A percentile compares a stretch with the other conserved stretches of the same genome.
These are phyloP conservation scores for Adelphocoris suturalis DNA, from an alignment of 2,888 invertebrate genomes.

Conservation along the genomic window DNA sequence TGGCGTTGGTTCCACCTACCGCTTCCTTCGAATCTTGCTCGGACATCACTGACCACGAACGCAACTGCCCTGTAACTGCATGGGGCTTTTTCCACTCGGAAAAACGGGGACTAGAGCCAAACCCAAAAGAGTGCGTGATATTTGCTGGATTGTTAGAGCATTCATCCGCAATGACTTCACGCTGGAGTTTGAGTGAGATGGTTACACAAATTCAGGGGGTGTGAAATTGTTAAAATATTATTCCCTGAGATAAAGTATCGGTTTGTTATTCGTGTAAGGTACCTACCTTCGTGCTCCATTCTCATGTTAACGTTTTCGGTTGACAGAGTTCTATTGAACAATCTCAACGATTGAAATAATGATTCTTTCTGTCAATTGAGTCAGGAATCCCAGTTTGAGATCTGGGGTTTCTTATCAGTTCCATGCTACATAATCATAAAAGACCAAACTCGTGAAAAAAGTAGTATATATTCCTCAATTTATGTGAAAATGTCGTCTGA, in stretches of 20 bases:
- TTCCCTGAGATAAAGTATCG: background rate
- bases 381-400: too few species aligned
- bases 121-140: background rate
- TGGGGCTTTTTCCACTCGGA: constrained; percentile 24
- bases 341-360: too few species aligned
- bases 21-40: background rate
- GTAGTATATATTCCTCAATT: too few species aligned
- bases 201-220: background rate
- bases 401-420: too few species aligned
- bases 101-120: background rate
- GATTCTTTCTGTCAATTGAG: too few species aligned
- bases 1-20: background rate
- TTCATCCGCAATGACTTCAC: background rate
- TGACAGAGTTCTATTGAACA: too few species aligned
- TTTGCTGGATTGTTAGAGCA: background rate
- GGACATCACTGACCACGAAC: constrained; percentile 9
- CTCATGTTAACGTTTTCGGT: too few species aligned
- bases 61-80: background rate
- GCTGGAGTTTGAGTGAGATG: constrained; percentile 8
- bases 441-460: too few species aligned
- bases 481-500: too few species aligned
- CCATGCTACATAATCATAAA: too few species aligned
- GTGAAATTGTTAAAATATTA: background rate
- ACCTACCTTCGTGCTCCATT: background rate
- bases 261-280: background rate